phyloP scores from a whole-genome alignment of 2,888 invertebrate genomes.

The Leucophora obtusa region DNA sequence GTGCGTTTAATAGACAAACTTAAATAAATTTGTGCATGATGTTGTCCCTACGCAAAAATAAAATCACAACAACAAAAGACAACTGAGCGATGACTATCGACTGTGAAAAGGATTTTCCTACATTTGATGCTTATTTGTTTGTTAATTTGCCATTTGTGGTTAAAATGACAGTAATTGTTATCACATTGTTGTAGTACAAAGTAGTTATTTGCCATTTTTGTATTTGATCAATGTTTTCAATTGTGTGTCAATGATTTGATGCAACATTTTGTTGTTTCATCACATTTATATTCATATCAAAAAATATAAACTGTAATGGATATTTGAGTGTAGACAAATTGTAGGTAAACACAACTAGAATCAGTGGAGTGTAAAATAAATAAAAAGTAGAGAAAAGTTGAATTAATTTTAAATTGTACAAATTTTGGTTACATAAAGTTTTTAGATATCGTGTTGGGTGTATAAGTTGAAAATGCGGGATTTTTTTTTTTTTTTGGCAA shows the following conservation, averaged over 20 bases:
- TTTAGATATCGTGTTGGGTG: no score
- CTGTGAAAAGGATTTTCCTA: not conserved
- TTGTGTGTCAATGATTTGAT: slow-evolving; percentile 42
- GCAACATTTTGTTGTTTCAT: slow-evolving; percentile 7
- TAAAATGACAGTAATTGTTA: slow-evolving; percentile 36
- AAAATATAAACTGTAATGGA: not conserved
- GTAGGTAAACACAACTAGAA: slow-evolving; percentile 8
- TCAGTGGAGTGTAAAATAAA: not conserved
- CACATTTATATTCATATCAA: slow-evolving; percentile 21
- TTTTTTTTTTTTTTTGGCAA: no score
- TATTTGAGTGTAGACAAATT: not conserved
- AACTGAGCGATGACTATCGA: not conserved
- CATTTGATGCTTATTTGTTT: not conserved
- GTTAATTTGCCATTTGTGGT: slow-evolving; percentile 24
- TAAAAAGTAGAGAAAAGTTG: no score
- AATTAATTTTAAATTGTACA: no score
- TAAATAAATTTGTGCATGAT: slow-evolving; percentile 1
- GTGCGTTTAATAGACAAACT: slow-evolving; percentile 16
- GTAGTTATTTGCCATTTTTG: not conserved
- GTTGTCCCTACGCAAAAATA: not conserved
- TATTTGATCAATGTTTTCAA: slow-evolving; percentile 33
- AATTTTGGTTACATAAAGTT: no score
- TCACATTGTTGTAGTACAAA: slow-evolving; percentile 28
- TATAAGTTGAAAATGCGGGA: no score
- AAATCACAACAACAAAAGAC: not conserved